These are phyloP conservation scores for Drosophila anomelani DNA, from an alignment of 2,888 invertebrate genomes.

Conservation along the genomic window DNA sequence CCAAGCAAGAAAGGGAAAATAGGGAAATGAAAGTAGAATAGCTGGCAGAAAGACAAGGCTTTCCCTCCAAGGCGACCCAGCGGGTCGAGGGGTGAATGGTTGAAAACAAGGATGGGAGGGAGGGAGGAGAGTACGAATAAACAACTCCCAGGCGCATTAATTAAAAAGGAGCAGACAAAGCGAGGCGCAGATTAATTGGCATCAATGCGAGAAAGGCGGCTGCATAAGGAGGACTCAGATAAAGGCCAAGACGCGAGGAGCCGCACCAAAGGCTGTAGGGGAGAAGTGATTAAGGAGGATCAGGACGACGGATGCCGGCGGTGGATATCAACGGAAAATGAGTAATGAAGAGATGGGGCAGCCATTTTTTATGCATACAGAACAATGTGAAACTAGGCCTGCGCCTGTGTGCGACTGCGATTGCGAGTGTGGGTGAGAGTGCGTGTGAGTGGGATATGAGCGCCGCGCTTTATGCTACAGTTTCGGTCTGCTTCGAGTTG, in stretches of 20 bases:
- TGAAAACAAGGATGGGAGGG: neutral
- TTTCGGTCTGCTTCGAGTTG: slow-evolving; percentile 40
- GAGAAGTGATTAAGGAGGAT: slow-evolving; percentile 70
- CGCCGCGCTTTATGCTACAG: slow-evolving; percentile 57
- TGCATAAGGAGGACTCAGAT: slow-evolving; percentile 21
- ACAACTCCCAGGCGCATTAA: slow-evolving; percentile 73
- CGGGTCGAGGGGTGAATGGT: slow-evolving; percentile 1
- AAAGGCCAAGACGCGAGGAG: slow-evolving; percentile 40
- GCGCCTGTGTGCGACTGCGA: slow-evolving; percentile 7
- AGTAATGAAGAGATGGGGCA: slow-evolving; percentile 71
- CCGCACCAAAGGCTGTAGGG: slow-evolving; percentile 15
- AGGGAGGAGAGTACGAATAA: slow-evolving; percentile 27
- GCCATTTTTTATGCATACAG: slow-evolving; percentile 49
- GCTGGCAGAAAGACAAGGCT: slow-evolving; percentile 18
- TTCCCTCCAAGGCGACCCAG: neutral
- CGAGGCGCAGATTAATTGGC: slow-evolving; percentile 79
- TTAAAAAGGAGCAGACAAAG: slow-evolving; percentile 79
- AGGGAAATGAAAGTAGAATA: neutral
- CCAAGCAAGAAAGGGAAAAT: neutral
- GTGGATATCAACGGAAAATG: slow-evolving; percentile 66
- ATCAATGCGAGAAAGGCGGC: slow-evolving; percentile 63
- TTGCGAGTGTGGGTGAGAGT: slow-evolving; percentile 10
- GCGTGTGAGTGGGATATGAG: slow-evolving; percentile 51
- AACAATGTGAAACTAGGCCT: slow-evolving; percentile 73
- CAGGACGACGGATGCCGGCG: slow-evolving; percentile 35